Evolutionary conservation across 2,797 vertebrate species (phyloP).

Genomic region (Notoglanidium macrostoma): DNA sequence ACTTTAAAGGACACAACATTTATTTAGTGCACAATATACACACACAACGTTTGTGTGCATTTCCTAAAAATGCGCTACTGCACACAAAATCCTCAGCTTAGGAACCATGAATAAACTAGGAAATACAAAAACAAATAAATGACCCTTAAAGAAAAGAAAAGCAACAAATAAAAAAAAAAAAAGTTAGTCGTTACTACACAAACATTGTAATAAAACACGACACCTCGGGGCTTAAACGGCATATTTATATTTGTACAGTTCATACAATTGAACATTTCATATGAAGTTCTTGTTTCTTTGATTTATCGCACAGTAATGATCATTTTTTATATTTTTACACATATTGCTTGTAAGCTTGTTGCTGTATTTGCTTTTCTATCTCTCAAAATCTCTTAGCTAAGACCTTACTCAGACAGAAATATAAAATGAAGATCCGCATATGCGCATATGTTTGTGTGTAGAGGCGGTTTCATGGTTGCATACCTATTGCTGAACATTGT

Average conservation of each 20-base stretch:
- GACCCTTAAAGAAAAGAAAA: neutral
- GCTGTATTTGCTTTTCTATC: no score
- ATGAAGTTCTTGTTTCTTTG: neutral
- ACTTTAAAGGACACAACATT: neutral
- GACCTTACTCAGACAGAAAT: slow-evolving; percentile 26
- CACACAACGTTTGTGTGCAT: neutral
- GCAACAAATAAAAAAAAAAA: neutral
- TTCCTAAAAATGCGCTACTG: neutral
- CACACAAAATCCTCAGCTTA: neutral
- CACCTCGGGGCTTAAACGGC: neutral
- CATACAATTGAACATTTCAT: slow-evolving; percentile 1
- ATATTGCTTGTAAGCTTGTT: neutral
- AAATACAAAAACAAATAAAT: neutral
- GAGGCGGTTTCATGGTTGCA: neutral
- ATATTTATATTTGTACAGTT: slow-evolving; percentile 20
- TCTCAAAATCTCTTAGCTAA: neutral
- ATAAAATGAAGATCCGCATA: slow-evolving; percentile 34
- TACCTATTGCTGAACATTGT: slow-evolving; percentile 10
- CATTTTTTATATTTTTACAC: neutral
- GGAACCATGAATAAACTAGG: neutral
- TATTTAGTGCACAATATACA: slow-evolving; percentile 26
- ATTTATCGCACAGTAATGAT: slow-evolving; percentile 3
- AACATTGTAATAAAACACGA: neutral
- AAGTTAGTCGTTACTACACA: neutral
- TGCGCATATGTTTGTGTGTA: neutral